Base-by-base conservation (phyloP, 2,888 invertebrate species). In the Zele albiditarsus region DNA sequence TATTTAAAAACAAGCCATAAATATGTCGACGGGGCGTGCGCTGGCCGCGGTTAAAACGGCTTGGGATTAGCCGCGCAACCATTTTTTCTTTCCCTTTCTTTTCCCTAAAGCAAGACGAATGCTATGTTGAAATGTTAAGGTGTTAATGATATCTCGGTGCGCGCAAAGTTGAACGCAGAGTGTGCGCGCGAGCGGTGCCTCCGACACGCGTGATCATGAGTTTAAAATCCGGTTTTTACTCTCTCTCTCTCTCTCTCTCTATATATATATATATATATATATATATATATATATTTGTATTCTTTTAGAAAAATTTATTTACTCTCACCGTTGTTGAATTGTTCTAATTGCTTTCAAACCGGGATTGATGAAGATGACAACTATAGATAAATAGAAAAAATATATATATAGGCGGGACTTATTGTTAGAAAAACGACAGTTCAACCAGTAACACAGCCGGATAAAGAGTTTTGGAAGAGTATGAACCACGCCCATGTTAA, bases 1-100 rank as follows among this genome's bases (percentile, higher is more conserved):
- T 89, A 89, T 89, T 89, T 88, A 89, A 89, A 89, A 89, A 89
- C 89, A 89, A 88, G 89, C 88, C 85, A 89, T 89, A 88, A 89
- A 89, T 89, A 87, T 85, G 85, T 86, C 86, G 85, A 82, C 86
- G 53, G 53, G 53, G 86, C 86, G 86, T 86, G 85, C 86, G 86
- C 83, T 85, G 76, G 77, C 77, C 79, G 80, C 75, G 53, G 53
- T 80, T 80, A 80, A 81, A 81, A 82, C 79, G 79, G 82, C 74
- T 67, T 73, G 82, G 82, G 84, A 85, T 84, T 85, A 84, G 77
- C 20, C 53, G 53, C 80, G 80, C 74, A 80, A 78, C 78, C 77
- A 20, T 46, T 46, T 46, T 46, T 20, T 20, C 20, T 53, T 5
- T 53, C 20, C 6, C 8, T 53, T 53, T 53, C 53, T 20, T 20